Evolutionary conservation across 2,113 vertebrate genomes (phyloP).

Genomic region (Bettongia penicillata): DNA sequence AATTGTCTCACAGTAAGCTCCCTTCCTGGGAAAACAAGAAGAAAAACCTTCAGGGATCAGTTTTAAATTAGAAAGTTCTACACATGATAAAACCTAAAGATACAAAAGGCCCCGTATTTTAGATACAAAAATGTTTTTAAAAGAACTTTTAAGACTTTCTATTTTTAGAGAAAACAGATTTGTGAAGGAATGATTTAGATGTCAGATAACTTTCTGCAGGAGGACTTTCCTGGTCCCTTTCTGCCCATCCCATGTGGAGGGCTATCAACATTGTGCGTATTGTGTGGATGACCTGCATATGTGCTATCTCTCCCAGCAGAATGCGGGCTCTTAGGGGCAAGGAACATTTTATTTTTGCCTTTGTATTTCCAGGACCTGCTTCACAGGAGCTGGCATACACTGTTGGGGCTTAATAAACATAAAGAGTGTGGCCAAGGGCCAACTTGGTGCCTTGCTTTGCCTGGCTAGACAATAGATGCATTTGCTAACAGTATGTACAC

Average conservation of each 20-base stretch:
- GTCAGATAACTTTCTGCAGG: background rate
- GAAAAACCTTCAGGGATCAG: background rate
- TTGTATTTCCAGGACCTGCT: background rate
- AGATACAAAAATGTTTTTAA: background rate
- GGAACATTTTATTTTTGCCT: background rate
- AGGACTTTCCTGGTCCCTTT: background rate
- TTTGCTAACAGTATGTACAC: background rate
- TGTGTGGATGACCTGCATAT: background rate
- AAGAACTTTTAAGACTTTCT: conserved; percentile 15
- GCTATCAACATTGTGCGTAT: background rate
- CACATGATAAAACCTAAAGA: background rate
- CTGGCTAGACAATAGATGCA: background rate
- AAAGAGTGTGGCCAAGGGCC: background rate
- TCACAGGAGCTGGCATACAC: background rate
- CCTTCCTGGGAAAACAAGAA: background rate
- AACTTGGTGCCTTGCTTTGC: background rate
- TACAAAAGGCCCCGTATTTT: background rate
- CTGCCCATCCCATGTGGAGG: background rate
- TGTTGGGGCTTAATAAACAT: background rate
- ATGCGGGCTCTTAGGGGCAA: background rate
- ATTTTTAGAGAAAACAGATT: background rate
- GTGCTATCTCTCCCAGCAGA: background rate
- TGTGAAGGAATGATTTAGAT: background rate
- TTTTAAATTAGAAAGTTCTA: background rate
- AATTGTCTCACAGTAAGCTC: background rate